Base-by-base conservation (phyloP, 2,113 vertebrate genomes). In the Protomyctophum bolini region DNA sequence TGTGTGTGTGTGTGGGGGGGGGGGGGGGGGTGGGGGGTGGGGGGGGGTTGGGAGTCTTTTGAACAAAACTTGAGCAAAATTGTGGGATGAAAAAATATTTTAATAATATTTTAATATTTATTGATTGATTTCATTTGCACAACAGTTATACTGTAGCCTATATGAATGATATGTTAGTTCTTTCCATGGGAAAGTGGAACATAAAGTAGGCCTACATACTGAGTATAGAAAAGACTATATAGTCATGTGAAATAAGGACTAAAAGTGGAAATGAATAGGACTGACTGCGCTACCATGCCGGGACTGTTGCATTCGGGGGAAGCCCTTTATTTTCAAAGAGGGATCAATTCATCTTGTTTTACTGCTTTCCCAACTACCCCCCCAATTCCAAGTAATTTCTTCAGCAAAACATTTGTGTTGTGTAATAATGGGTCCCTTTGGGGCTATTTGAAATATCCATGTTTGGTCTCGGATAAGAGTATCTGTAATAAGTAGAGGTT, bases 271-370 rank as follows among this genome's bases (percentile, higher is more conserved):
- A 21, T 21, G 21, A 21, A 12, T 7, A 7, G 15, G 62, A 63
- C 62, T 28, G 46, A 21, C 21, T 21, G 21, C 21, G 2, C 21
- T 14, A 10, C 14, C 8, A 63, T 49, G 62, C 50, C 15, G 50
- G 62, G 47, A 10, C 7, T 51, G 62, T 28, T 21, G 46, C 68
- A 72, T 62, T 48, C 41, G 60, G 70, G 77, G 55, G 68, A 67
- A n/a, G 56, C 64, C 65, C 75, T 41, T 41, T 54, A 57, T 83
- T 77, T 80, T 66, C 82, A 80, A 76, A 77, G 58, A 63, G 71
- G 75, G 75, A 59, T n/a, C n/a, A n/a, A n/a, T 81, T 85, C 45
- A 79, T 89, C 87, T 77, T 45, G 64, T 76, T 66, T 81, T 72
- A 87, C 82, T 80, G 75, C 74, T 56, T 55, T 62, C 10, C 21